Percentiles rank a stretch among this genome's conserved stretches.
These are phyloP conservation scores for Ooceraea biroi DNA, from an alignment of 1,140 invertebrate species.

Conservation along the genomic window DNA sequence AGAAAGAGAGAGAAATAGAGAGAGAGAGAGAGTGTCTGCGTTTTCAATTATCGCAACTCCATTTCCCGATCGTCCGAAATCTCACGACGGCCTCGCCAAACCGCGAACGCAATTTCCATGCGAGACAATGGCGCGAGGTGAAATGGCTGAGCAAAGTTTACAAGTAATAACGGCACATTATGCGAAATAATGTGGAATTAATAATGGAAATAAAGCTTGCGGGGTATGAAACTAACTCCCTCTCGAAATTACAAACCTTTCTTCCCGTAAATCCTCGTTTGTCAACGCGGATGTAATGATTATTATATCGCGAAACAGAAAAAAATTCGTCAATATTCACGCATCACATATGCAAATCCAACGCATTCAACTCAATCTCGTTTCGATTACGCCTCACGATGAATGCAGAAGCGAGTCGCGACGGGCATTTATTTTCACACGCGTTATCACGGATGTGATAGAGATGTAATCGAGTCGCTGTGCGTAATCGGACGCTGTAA, in stretches of 20 bases:
- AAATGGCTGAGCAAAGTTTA: conserved; percentile 20
- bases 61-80: conserved; percentile 4
- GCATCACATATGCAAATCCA: too few species aligned
- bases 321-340: not conserved
- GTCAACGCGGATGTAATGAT: not conserved
- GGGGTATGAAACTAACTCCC: not conserved
- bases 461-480: not conserved
- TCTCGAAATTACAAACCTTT: conserved; percentile 7
- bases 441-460: conserved; percentile 4
- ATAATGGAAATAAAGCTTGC: not conserved
- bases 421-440: conserved; percentile 14
- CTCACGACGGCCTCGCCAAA: not conserved
- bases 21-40: not conserved
- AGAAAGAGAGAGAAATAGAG: not conserved
- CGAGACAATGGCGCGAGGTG: conserved; percentile 6
- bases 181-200: conserved; percentile 6
- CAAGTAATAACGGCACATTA: not conserved
- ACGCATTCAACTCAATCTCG: not conserved
- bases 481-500: not conserved
- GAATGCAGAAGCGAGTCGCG: not conserved
- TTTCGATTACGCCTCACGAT: not conserved
- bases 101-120: not conserved
- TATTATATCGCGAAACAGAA: not conserved
- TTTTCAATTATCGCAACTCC: not conserved
- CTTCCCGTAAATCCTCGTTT: conserved; percentile 17